A percentile compares a stretch with the other conserved stretches of the same genome.
Evolutionary conservation across 2,113 vertebrate species (phyloP).

Genomic region (Ictalurus furcatus): DNA sequence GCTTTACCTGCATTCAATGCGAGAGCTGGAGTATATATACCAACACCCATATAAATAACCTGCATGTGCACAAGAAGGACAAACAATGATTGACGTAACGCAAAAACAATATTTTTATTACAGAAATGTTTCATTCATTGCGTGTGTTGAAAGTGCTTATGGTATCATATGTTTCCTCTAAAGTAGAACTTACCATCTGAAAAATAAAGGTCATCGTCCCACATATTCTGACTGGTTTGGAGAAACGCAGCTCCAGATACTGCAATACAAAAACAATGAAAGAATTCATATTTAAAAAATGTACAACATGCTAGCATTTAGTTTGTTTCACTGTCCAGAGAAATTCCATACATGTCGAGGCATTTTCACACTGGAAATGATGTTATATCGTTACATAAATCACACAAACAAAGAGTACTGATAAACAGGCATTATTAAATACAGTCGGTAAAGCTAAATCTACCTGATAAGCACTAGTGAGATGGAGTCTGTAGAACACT

Average conservation of each 20-base stretch:
- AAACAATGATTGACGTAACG: neutral
- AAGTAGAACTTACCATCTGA: constrained; percentile 81
- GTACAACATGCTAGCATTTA: neutral
- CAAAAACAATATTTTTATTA: neutral
- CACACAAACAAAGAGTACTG: neutral
- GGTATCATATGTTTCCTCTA: neutral
- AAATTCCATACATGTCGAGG: neutral
- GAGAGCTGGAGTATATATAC: constrained; percentile 84
- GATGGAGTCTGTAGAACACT: constrained; percentile 84
- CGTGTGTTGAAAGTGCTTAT: neutral
- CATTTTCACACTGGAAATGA: neutral
- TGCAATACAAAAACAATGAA: constrained; percentile 55
- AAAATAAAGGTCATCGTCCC: constrained; percentile 93
- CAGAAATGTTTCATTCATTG: neutral
- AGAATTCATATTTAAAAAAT: neutral
- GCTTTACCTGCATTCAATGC: constrained; percentile 84
- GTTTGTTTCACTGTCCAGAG: neutral
- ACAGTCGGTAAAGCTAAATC: too few relatives aligned
- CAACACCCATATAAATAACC: constrained; percentile 92
- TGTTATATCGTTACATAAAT: neutral
- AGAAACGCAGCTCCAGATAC: constrained; percentile 96
- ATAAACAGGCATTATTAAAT: neutral
- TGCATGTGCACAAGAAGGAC: constrained; percentile 52
- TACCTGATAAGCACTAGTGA: constrained; percentile 91
- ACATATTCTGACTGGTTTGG: constrained; percentile 81